phyloP scores from a whole-genome alignment of 1,140 invertebrate genomes.

The Sogatella furcifera region DNA sequence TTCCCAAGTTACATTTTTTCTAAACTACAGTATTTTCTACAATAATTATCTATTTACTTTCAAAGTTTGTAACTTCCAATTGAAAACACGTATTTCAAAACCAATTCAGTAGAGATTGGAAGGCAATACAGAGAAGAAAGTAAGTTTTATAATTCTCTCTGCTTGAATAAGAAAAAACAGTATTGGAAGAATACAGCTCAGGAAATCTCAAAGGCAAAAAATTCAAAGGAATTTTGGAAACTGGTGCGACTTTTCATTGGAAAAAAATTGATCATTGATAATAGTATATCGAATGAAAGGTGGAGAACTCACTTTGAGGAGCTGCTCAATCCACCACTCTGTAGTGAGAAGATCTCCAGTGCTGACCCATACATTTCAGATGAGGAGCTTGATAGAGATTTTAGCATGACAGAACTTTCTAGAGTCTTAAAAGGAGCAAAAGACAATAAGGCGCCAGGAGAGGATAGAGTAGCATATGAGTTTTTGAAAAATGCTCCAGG shows the following conservation, averaged over 20 bases:
- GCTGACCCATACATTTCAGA: not conserved
- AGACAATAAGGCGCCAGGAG: conserved; percentile 9
- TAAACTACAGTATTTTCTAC: too few species aligned
- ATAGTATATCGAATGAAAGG: not conserved
- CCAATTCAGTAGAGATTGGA: too few species aligned
- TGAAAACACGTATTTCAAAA: too few species aligned
- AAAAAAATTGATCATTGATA: not conserved
- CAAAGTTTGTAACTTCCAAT: too few species aligned
- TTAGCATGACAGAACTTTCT: not conserved
- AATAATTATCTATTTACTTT: too few species aligned
- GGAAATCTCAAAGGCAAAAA: not conserved
- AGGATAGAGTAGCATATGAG: conserved; percentile 9
- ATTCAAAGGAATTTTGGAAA: not conserved
- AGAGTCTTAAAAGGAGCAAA: not conserved
- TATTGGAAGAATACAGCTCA: conserved; percentile 6
- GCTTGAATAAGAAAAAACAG: not conserved
- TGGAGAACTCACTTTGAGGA: not conserved
- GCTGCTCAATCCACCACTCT: not conserved
- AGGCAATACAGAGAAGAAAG: not conserved
- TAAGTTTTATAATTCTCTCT: not conserved
- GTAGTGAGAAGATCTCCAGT: not conserved
- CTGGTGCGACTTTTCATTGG: conserved; percentile 1
- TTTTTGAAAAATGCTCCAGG: conserved; percentile 7
- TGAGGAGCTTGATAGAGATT: not conserved
- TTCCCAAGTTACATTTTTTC: too few species aligned